Evolutionary conservation across 2,113 vertebrate genomes (phyloP), one percentile per base, ranked within the genome.

Genomic region (Peucedramus taeniatus): DNA sequence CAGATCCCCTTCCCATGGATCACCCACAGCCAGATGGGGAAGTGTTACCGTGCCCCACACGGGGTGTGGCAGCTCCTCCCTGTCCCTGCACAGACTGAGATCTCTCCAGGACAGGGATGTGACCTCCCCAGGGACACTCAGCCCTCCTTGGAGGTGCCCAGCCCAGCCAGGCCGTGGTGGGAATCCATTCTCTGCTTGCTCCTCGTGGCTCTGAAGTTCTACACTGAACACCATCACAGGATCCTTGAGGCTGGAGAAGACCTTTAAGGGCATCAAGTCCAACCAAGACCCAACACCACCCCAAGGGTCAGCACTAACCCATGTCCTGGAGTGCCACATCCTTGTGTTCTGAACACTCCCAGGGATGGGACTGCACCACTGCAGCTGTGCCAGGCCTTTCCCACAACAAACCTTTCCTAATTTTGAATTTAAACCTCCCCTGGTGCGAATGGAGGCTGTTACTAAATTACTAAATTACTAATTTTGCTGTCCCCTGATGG

Each of bases 41-140:
- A 49, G 68, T 0, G 1, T 12, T 10, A 16, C 50, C 1, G 6
- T 2, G 42, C 22, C 64, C 71, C 15, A 1, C 2, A 2, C 0
- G 3, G 61, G 3, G 4, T 3, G n/a, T 35, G 76, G 33, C 17
- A 17, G 23, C 72, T 83, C 78, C 70, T 42, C 30, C 37, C 49
- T 65, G 47, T 3, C 14, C 30, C 60, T 64, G 50, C 15, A 9
- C 0, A 4, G 27, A 8, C 10, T 17, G 18, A 27, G 17, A 51
- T 9, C 16, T 33, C 28, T 27, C 44, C 65, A 84, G 61, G 54
- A 65, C n/a, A 87, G 66, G 33, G 42, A 27, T 16, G 60, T 35
- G 82, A n/a, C 31, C 31, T 11, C 71, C 24, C 19, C 60, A 26
- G 33, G 71, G 72, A 37, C 4, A 16, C 68, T 35, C 28, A 30